phyloP scores from a whole-genome alignment of 2,888 invertebrate genomes.

The Amblyjoppa proteus region DNA sequence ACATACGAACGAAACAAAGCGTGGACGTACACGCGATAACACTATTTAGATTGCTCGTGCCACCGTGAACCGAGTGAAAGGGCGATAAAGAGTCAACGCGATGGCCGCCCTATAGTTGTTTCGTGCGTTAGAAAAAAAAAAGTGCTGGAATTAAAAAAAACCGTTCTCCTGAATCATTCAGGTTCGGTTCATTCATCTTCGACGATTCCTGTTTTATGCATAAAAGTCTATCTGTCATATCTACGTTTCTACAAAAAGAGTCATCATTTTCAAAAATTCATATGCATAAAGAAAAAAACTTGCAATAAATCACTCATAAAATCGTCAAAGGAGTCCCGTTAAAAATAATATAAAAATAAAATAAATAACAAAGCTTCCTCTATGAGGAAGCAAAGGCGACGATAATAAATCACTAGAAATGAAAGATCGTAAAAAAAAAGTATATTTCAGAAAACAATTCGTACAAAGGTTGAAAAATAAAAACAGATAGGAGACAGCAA shows the following conservation, averaged over 20 bases:
- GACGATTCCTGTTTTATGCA: neutral
- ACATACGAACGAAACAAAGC: constrained; percentile 50
- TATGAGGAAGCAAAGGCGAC: too few relatives aligned
- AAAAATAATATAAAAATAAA: neutral
- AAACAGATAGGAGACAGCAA: neutral
- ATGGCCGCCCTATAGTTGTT: neutral
- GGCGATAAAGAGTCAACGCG: constrained; percentile 36
- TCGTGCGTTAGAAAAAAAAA: neutral
- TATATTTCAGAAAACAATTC: neutral
- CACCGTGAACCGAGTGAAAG: constrained; percentile 45
- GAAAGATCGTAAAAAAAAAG: too few relatives aligned
- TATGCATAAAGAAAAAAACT: neutral
- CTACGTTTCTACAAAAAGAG: neutral
- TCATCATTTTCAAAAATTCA: neutral
- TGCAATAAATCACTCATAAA: neutral
- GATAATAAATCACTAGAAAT: neutral
- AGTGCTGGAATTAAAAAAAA: neutral
- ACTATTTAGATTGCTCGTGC: constrained; percentile 65
- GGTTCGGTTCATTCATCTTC: neutral
- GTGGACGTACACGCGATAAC: constrained; percentile 55
- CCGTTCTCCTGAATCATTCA: neutral
- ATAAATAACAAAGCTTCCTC: too few relatives aligned
- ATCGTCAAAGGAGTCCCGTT: neutral
- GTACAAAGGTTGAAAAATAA: neutral
- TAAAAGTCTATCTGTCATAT: neutral